A percentile compares a stretch with the other conserved stretches of the same genome.
Evolutionary conservation across 2,113 vertebrate genomes (phyloP).

Genomic region (Aegypius monachus): DNA sequence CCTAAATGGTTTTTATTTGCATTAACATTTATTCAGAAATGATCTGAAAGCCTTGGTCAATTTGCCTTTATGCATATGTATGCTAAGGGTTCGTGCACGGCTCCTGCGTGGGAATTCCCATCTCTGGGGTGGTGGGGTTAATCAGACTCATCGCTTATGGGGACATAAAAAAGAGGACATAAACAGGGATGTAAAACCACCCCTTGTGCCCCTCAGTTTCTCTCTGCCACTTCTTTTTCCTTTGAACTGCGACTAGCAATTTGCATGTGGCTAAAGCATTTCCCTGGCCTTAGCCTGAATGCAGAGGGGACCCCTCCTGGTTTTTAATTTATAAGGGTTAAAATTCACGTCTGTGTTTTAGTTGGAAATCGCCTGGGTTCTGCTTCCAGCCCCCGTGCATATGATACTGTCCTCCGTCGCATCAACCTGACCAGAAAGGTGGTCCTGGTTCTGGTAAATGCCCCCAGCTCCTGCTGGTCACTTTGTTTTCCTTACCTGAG

Average conservation of each 20-base stretch:
- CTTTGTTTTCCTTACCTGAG: neutral
- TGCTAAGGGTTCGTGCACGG: rapidly evolving
- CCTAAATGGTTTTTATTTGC: slow-evolving; percentile 42
- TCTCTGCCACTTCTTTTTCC: neutral
- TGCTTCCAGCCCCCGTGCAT: neutral
- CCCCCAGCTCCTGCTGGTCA: neutral
- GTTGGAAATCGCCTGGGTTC: neutral
- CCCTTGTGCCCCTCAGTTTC: neutral
- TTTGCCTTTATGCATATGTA: neutral
- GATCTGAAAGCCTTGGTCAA: neutral
- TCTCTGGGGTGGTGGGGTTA: neutral
- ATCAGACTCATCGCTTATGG: neutral
- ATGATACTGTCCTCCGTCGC: rapidly evolving
- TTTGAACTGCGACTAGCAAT: neutral
- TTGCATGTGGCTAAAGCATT: neutral
- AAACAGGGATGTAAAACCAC: neutral
- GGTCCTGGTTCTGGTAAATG: neutral
- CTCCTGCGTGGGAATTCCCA: neutral
- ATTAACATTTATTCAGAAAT: neutral
- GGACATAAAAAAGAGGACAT: neutral
- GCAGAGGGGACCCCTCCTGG: neutral
- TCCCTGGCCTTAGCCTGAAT: neutral
- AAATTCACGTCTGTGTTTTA: neutral
- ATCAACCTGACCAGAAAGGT: neutral
- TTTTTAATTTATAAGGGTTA: neutral